A percentile compares a stretch with the other conserved stretches of the same genome.
phyloP scores from a whole-genome alignment of 2,113 vertebrate genomes.

The Saiga tatarica region DNA sequence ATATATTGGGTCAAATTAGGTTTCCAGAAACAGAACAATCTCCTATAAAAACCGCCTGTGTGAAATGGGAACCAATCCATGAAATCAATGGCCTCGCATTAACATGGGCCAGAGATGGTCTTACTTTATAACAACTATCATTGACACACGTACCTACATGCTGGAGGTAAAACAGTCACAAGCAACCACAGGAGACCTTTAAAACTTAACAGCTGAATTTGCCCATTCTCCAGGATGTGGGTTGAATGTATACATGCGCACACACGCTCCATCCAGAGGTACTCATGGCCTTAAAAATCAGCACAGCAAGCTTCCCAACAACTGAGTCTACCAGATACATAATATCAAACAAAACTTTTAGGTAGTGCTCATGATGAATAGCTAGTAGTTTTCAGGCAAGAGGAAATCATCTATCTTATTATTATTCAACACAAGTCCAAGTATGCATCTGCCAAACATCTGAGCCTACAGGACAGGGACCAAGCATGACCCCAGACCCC shows the following conservation, averaged over 20 bases:
- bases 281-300: neutral
- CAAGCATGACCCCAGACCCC: neutral
- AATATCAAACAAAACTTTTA: neutral
- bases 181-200: neutral
- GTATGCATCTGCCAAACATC: neutral
- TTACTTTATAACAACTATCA: neutral
- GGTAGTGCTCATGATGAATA: neutral
- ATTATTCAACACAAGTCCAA: neutral
- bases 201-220: neutral
- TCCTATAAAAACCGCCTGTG: neutral
- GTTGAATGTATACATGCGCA: rapidly evolving
- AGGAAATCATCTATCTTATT: neutral
- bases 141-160: no score
- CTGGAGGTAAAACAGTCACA: neutral
- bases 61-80: rapidly evolving
- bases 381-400: neutral
- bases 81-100: rapidly evolving
- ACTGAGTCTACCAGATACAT: neutral
- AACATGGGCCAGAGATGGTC: no score
- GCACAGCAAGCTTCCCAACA: neutral
- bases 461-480: neutral
- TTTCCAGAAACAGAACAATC: neutral
- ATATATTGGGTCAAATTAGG: neutral
- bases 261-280: neutral
- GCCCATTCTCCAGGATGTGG: neutral